phyloP scores from a whole-genome alignment of 2,797 vertebrate genomes.

The Notoglanidium macrostoma region DNA sequence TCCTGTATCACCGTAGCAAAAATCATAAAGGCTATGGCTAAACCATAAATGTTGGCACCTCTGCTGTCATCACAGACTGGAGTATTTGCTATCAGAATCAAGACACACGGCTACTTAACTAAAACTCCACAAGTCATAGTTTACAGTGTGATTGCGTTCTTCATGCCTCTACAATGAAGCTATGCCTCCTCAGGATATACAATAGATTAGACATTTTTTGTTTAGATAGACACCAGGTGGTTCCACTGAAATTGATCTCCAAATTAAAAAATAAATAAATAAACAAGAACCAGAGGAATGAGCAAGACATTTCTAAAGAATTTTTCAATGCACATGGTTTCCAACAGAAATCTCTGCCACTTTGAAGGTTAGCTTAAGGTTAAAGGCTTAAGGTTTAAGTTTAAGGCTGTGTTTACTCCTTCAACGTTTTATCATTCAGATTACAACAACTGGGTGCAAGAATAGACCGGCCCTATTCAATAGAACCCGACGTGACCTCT shows the following conservation, averaged over 20 bases:
- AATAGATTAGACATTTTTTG: background rate
- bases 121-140: constrained; percentile 33
- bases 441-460: background rate
- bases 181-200: background rate
- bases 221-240: background rate
- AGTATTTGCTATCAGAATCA: constrained; percentile 37
- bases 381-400: background rate
- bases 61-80: background rate
- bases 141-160: background rate
- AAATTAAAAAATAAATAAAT: background rate
- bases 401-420: background rate
- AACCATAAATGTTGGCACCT: no score
- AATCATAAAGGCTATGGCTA: no score
- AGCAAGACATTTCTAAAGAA: background rate
- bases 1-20: no score
- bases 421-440: background rate
- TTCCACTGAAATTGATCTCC: background rate
- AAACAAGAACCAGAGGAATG: background rate
- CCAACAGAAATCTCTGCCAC: background rate
- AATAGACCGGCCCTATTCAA: background rate
- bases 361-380: background rate
- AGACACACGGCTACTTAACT: constrained; percentile 37
- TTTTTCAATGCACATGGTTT: background rate
- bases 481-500: background rate
- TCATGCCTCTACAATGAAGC: background rate